Evolutionary conservation across 1,140 invertebrate genomes (phyloP), one percentile per base, ranked within the genome.

Genomic region (Cepaea nemoralis): DNA sequence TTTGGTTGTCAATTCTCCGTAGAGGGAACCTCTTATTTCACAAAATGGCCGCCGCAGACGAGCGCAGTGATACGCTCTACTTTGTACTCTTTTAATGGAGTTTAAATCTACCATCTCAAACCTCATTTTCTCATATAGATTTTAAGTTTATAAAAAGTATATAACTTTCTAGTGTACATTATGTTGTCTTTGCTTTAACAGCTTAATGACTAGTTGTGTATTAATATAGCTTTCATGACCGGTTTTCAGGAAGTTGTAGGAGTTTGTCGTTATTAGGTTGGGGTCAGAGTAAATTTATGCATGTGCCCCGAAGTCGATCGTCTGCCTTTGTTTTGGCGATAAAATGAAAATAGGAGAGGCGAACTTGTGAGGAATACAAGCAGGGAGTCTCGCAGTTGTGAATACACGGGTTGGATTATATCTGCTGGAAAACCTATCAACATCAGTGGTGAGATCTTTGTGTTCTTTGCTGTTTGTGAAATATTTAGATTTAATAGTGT

Each of bases 1-100:
- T 87, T 85, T 87, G 83, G 82, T 87, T 84, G 74, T 67, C 85
- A 87, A 85, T 87, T 82, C 55, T 42, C 83, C 59, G 81, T 85
- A 87, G 86, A 87, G 86, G 86, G 86, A 79, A 42, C 70, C 37
- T 40, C 2, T 24, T 82, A 76, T 78, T 84, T 16, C 37, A 63
- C 80, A 86, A 86, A 83, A 85, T 86, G 84, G 85, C 83, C 81
- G 70, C 33, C 63, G 39, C 45, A 75, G 40, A 33, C 19, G 42
- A 22, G 73, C 31, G 40, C 31, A 42, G 31, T 40, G 5, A 70
- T 42, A 70, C 69, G 40, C 8, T 66, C 8, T n/a, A n/a, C n/a
- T n/a, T n/a, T n/a, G n/a, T n/a, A n/a, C n/a, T n/a, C n/a, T n/a
- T n/a, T n/a, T n/a, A n/a, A n/a, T n/a, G n/a, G n/a, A n/a, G n/a